Percentiles rank a stretch among this genome's conserved stretches.
Conservation (phyloP, 2,113 vertebrate species). For the Seriola dumerili region DNA sequence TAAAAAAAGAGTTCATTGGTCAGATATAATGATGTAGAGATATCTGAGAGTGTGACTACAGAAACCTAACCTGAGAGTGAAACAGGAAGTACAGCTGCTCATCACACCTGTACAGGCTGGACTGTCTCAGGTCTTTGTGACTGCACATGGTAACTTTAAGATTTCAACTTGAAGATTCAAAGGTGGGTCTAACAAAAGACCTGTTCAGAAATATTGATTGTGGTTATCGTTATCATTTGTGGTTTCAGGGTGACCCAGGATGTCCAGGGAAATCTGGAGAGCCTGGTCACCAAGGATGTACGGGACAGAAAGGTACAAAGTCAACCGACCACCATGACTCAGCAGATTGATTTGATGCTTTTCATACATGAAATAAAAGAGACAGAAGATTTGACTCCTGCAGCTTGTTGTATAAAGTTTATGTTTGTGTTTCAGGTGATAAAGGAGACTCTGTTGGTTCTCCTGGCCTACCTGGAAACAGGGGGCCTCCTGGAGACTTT, state of each 20-base stretch:
- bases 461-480: slow-evolving; percentile 70
- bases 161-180: too few species aligned
- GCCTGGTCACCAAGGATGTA: slow-evolving; percentile 63
- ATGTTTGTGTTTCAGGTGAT: slow-evolving; percentile 69
- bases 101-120: background rate
- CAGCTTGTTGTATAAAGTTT: background rate
- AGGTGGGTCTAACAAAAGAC: background rate
- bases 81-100: background rate
- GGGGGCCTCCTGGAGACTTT: slow-evolving; percentile 67
- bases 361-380: background rate
- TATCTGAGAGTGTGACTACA: background rate
- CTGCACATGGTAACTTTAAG: background rate
- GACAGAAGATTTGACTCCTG: background rate
- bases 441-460: slow-evolving; percentile 70
- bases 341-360: background rate
- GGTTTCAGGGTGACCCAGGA: slow-evolving; percentile 77
- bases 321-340: background rate
- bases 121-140: background rate
- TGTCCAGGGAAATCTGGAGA: slow-evolving; percentile 63
- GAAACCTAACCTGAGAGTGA: background rate
- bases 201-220: background rate
- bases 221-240: background rate
- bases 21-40: background rate
- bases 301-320: slow-evolving; percentile 77
- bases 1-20: background rate